phyloP scores from a whole-genome alignment of 2,888 invertebrate species.

The Lampropteryx suffumata region DNA sequence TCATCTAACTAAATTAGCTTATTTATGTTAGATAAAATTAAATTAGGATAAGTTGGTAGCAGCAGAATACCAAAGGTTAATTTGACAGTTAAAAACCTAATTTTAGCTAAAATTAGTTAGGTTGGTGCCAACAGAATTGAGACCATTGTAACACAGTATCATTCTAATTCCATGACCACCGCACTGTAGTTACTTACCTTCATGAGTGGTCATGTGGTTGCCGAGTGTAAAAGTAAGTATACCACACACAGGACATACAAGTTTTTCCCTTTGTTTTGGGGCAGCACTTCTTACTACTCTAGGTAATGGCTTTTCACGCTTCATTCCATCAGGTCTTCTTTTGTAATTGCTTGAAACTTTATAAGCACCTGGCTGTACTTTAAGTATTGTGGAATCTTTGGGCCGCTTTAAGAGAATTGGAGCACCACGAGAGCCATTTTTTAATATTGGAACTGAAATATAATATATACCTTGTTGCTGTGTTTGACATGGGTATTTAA shows the following conservation, averaged over 20 bases:
- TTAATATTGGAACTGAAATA: constrained; percentile 68
- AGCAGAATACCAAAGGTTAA: too few species aligned
- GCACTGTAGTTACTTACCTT: constrained; percentile 53
- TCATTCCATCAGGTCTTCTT: constrained; percentile 40
- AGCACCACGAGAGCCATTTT: constrained; percentile 70
- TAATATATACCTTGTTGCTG: constrained; percentile 15
- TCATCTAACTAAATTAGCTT: too few species aligned
- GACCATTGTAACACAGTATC: too few species aligned
- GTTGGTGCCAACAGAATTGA: too few species aligned
- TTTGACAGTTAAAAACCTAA: too few species aligned
- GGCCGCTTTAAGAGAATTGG: constrained; percentile 73
- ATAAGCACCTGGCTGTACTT: constrained; percentile 58
- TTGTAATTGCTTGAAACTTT: constrained; percentile 53
- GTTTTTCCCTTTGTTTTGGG: constrained; percentile 68
- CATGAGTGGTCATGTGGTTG: constrained; percentile 76
- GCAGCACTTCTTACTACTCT: constrained; percentile 53
- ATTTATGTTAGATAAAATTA: too few species aligned
- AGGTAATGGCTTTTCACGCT: constrained; percentile 52
- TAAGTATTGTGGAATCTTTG: constrained; percentile 71
- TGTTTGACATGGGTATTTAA: neutral
- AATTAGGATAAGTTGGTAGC: too few species aligned
- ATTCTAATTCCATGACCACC: too few species aligned
- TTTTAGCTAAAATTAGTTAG: too few species aligned
- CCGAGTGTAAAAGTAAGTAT: constrained; percentile 74
- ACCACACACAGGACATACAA: constrained; percentile 78